Evolutionary conservation across 2,888 invertebrate genomes (phyloP).

Genomic region (Meteorus colon): DNA sequence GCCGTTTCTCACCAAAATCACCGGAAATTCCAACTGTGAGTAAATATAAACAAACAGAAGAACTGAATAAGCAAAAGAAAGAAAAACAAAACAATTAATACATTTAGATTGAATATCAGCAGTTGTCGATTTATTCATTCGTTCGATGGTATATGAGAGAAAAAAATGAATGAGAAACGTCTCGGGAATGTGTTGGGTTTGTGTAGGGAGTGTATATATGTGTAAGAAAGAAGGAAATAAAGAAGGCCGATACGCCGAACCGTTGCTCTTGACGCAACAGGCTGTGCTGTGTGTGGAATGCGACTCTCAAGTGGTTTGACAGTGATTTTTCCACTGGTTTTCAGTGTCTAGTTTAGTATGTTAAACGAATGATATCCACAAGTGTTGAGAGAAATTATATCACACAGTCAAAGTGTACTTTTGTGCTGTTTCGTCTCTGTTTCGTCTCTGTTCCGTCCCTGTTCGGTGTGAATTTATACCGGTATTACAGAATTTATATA

Average conservation of each 20-base stretch:
- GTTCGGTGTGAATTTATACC: not conserved
- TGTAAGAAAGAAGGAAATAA: constrained; percentile 8
- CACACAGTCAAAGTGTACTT: not conserved
- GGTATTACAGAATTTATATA: not conserved
- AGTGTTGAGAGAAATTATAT: not conserved
- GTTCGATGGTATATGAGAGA: not conserved
- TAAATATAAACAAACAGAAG: not conserved
- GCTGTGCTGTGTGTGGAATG: constrained; percentile 34
- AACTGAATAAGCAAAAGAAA: not conserved
- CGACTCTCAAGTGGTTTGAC: constrained; percentile 34
- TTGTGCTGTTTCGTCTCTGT: not conserved
- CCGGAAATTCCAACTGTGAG: not conserved
- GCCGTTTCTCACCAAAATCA: not conserved
- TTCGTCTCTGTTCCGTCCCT: not conserved
- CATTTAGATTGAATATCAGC: not conserved
- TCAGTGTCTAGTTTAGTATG: not conserved
- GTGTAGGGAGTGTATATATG: not conserved
- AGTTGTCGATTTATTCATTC: not conserved
- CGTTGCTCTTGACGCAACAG: constrained; percentile 40
- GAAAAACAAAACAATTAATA: not conserved
- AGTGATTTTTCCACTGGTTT: constrained; percentile 36
- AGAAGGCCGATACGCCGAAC: constrained; percentile 8
- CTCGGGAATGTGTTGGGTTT: not conserved
- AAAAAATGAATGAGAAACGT: not conserved
- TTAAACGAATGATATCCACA: not conserved